Percentiles rank a stretch among this genome's conserved stretches.
Conservation (phyloP, 2,113 vertebrate species). For the Platysternon megacephalum region DNA sequence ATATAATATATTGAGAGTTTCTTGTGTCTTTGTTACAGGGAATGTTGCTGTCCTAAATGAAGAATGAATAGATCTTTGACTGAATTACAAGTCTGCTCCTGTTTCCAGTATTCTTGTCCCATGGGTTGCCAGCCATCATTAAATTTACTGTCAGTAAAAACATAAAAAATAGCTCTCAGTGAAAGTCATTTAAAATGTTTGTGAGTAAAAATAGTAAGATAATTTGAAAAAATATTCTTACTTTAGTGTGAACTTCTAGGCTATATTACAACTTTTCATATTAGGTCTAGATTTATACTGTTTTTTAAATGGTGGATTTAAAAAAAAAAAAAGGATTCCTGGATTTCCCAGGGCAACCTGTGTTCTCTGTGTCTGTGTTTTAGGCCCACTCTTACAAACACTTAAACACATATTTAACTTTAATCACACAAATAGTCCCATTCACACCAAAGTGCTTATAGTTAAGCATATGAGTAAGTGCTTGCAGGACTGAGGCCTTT, state of each 20-base stretch:
- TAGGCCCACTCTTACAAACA: background rate
- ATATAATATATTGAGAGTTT: background rate
- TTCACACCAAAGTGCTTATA: background rate
- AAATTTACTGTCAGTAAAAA: background rate
- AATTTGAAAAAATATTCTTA: background rate
- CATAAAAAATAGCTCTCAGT: background rate
- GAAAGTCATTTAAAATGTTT: background rate
- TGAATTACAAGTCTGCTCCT: background rate
- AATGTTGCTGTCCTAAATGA: background rate
- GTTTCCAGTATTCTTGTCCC: background rate
- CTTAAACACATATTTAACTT: background rate
- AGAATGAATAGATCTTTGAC: background rate
- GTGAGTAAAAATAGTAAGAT: background rate
- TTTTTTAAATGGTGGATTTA: background rate
- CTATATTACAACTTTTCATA: background rate
- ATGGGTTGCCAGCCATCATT: background rate
- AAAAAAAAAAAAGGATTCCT: background rate
- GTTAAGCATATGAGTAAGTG: background rate
- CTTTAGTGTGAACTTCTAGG: background rate
- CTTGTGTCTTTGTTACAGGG: background rate
- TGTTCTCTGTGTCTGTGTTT: rapidly evolving
- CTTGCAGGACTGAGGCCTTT: background rate
- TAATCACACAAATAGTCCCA: background rate
- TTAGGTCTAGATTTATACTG: background rate
- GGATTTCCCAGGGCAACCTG: background rate